Evolutionary conservation across 2,888 invertebrate species (phyloP), one percentile per base, ranked within the genome.

Genomic region (Malacosoma neustria): DNA sequence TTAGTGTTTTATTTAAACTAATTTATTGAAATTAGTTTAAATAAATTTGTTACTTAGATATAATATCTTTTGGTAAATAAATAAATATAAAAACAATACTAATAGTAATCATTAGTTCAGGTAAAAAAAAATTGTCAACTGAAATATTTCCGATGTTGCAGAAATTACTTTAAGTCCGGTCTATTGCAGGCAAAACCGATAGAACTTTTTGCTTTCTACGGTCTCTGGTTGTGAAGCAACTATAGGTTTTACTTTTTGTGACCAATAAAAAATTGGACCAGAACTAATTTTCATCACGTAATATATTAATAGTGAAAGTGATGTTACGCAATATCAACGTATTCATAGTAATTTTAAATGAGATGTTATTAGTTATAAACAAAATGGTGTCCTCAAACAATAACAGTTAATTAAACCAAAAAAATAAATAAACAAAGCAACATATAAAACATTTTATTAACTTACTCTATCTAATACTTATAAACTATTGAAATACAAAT

Each of bases 221-320:
- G 69, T 74, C 49, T 46, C 61, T 69, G 71, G 57, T 47, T 73
- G 57, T 50, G 47, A 43, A 49, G 55, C 48, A 47, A 48, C 51
- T 53, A 54, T 45, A 48, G 40, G 37, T 48, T 43, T 56, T 55
- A 59, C 64, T 68, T 63, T 57, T 55, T 60, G 49, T 62, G 41
- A 54, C 54, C 49, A 48, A 60, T 46, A 57, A 54, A 48, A 66
- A 67, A 57, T 52, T 49, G 50, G 45, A 49, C 61, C 72, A 72
- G 57, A 68, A 71, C 62, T 49, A 42, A 43, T 49, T 50, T 49
- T 38, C 35, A 56, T 80, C 77, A 77, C 81, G 80, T 82, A 82
- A 80, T 67, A 56, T 61, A 45, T 51, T 47, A 67, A 66, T 45
- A 70, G 76, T 57, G 79, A 82, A 81, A 84, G 79, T 75, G 45